Conservation (phyloP, 2,113 vertebrate genomes). For the Perca fluviatilis region DNA sequence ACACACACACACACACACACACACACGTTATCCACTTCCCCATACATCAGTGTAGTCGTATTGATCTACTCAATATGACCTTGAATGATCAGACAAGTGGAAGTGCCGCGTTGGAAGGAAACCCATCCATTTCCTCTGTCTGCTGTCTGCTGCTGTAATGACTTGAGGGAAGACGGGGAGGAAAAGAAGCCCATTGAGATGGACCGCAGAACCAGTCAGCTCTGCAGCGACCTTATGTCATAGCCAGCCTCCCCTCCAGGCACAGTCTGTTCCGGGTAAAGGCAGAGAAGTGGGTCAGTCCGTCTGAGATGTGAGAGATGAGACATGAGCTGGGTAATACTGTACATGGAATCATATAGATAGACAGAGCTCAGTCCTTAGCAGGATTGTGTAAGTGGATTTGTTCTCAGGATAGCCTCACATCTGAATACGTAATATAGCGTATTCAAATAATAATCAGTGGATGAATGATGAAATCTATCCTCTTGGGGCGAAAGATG, state of each 20-base stretch:
- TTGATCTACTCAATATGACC: slow-evolving; percentile 76
- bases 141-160: slow-evolving; percentile 68
- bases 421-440: slow-evolving; percentile 45
- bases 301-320: slow-evolving; percentile 64
- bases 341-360: slow-evolving; percentile 11
- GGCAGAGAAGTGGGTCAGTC: slow-evolving; percentile 78
- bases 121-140: slow-evolving; percentile 71
- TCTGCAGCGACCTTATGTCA: slow-evolving; percentile 77
- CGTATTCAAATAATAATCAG: slow-evolving; percentile 67
- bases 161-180: slow-evolving; percentile 71
- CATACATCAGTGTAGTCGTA: slow-evolving; percentile 68
- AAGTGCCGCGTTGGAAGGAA: slow-evolving; percentile 65
- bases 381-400: slow-evolving; percentile 56
- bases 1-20: not conserved
- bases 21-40: slow-evolving; percentile 51
- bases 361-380: slow-evolving; percentile 5
- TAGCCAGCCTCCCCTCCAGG: slow-evolving; percentile 66
- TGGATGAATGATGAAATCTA: slow-evolving; percentile 66
- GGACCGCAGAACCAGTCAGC: slow-evolving; percentile 72
- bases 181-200: slow-evolving; percentile 53
- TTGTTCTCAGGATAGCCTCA: slow-evolving; percentile 34
- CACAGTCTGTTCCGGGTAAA: slow-evolving; percentile 64
- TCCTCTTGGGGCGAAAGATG: slow-evolving; percentile 55
- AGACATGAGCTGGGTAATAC: slow-evolving; percentile 30
- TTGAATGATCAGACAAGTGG: slow-evolving; percentile 78